A percentile compares a stretch with the other conserved stretches of the same genome.
These are phyloP conservation scores for Pluvialis apricaria DNA, from an alignment of 2,113 vertebrate genomes.

Conservation along the genomic window DNA sequence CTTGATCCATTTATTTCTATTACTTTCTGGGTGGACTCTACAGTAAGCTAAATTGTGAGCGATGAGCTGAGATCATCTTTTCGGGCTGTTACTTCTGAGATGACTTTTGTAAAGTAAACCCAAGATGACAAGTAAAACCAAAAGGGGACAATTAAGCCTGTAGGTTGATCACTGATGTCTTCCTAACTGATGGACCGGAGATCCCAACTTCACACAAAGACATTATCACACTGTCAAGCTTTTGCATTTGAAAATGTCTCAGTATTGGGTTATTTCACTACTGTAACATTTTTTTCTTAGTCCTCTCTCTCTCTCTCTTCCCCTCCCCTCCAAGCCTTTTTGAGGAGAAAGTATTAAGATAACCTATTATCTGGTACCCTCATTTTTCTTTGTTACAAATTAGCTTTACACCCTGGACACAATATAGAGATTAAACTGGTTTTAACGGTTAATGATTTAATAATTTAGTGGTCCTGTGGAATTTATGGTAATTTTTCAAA, in stretches of 20 bases:
- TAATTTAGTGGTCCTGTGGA: neutral
- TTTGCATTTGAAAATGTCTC: neutral
- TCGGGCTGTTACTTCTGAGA: neutral
- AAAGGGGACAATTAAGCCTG: neutral
- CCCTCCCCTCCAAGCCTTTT: neutral
- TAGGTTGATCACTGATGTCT: neutral
- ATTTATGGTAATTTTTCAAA: neutral
- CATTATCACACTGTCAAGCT: neutral
- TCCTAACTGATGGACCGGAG: neutral
- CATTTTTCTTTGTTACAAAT: neutral
- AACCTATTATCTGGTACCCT: neutral
- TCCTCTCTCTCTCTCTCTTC: neutral
- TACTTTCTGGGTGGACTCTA: neutral
- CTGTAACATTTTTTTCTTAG: neutral
- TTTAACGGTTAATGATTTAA: neutral
- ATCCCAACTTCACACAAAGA: neutral
- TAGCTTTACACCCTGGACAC: neutral
- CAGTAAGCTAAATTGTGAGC: rapidly evolving
- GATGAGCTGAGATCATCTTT: neutral
- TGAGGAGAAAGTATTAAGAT: neutral
- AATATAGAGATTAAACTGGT: neutral
- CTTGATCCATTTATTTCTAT: neutral
- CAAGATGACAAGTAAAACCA: neutral
- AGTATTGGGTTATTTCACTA: neutral
- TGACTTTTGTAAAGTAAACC: neutral